Evolutionary conservation across 2,797 vertebrate genomes (phyloP), one percentile per base, ranked within the genome.

Genomic region (Anas georgica): DNA sequence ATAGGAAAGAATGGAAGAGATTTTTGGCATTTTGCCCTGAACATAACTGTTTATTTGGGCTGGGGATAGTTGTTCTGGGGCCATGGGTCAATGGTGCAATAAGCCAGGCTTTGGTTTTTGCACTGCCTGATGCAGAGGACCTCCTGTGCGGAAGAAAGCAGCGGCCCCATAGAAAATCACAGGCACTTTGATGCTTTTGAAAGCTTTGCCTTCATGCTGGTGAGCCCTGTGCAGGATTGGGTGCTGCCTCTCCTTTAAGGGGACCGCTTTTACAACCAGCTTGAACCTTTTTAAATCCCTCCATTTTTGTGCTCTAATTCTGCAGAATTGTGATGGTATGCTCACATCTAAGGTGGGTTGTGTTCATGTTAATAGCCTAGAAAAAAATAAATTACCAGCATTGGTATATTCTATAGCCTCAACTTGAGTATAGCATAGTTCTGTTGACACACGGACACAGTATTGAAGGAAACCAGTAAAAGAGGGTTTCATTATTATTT

Each of bases 401-500:
- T 28, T 62, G 25, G 37, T 39, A 9, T 28, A 17, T 62, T 62
- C 26, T 39, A 17, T 39, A 25, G 17, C 25, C 35, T 39, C 41
- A 31, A 31, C 25, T 5, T 31, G 45, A 46, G 41, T 23, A 56
- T 4, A 9, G 7, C 31, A 9, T 17, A 8, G 5, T 33, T 39
- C 41, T 39, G 6, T 37, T 58, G 41, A 12, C 8, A 2, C 1
- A 5, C 23, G 8, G 9, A 2, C 1, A 5, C 26, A 6, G 7
- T 58, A 7, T 31, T 45, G n/a, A 28, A 28, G 13, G 23, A 5
- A 66, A 35, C 31, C 5, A 12, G 2, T 1, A 2, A 67, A 56
- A 56, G 4, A 12, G 8, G 17, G 1, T 2, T 14, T 15, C 17
- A 1, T 41, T 23, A 21, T 7, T 41, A 1, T 8, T 74, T 45